Evolutionary conservation across 1,140 invertebrate species (phyloP), one percentile per base, ranked within the genome.

Genomic region (Anastatus disparis): DNA sequence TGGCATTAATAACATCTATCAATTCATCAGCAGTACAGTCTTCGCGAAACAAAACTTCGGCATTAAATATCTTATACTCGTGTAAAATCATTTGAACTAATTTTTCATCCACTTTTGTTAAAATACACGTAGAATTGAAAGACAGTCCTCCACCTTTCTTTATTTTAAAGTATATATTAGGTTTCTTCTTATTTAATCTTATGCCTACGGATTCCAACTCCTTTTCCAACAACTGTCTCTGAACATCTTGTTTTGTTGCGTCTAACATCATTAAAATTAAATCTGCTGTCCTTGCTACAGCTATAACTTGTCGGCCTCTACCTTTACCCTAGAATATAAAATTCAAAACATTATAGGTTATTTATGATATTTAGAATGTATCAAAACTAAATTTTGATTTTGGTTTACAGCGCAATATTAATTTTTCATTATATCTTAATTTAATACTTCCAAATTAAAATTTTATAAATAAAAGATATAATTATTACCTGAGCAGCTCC

Each of bases 61-160:
- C 96, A 88, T 99, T 99, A 84, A 99, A 99, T 81, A 99, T 98
- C 88, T 99, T 99, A 85, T 99, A 99, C 84, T 99, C 97, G 80
- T 99, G 97, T 9, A 99, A 87, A 78, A 99, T 98, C 90, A 97
- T 93, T 87, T 99, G 96, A 50, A 99, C 96, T 88, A 99, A 88
- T 89, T 99, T 99, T 81, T 99, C 97, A 85, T 97, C 96, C 59
- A 97, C 91, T 85, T 94, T 94, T 0, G 97, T 98, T 24, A 99
- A 85, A 9, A 94, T 90, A 81, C 97, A 95, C 2, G 96, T 99
- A 0, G 97, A 93, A 79, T 98, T 99, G 79, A 99, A 99, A n/a
- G 97, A 96, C 10, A 99, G 85, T n/a, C 98, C 98, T 63, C 98
- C 98, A 50, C 94, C 96, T 87, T 99, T 98, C 84, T 99, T 99